These are phyloP conservation scores for Semaprochilodus insignis DNA, from an alignment of 2,797 vertebrate genomes.

Conservation along the genomic window DNA sequence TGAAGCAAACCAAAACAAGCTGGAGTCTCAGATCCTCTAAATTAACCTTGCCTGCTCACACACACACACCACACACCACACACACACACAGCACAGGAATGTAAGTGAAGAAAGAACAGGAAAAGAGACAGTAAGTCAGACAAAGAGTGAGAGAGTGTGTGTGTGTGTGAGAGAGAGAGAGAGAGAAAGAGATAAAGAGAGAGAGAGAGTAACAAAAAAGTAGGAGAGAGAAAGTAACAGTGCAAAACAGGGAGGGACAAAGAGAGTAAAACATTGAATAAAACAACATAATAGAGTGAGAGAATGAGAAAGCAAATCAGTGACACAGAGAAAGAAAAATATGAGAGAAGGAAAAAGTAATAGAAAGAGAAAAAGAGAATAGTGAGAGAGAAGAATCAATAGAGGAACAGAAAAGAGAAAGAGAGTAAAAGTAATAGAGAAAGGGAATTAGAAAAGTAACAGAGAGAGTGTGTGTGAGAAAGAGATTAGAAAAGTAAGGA, in stretches of 20 bases:
- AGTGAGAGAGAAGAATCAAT: neutral
- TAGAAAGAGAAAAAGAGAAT: neutral
- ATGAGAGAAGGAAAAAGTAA: neutral
- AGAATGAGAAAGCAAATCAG: neutral
- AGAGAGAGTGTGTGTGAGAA: too few relatives aligned
- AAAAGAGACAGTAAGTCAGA: neutral
- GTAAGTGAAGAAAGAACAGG: neutral
- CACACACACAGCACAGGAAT: neutral
- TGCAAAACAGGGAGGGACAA: neutral
- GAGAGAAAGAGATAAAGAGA: neutral
- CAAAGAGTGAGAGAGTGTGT: too few relatives aligned
- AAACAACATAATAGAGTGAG: neutral
- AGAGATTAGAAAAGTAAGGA: too few relatives aligned
- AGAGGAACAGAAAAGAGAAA: neutral
- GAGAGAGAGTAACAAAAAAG: neutral
- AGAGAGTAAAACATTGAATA: neutral
- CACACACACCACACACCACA: neutral
- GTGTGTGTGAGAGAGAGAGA: neutral
- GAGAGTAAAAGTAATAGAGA: neutral
- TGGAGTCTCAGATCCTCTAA: neutral
- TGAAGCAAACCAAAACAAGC: neutral
- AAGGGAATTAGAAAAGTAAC: too few relatives aligned
- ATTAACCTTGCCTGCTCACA: neutral
- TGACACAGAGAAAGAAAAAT: neutral
- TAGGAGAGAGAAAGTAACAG: accelerated